These are phyloP conservation scores for Lepidochrysops patricia DNA, from an alignment of 2,888 invertebrate genomes.

Conservation along the genomic window DNA sequence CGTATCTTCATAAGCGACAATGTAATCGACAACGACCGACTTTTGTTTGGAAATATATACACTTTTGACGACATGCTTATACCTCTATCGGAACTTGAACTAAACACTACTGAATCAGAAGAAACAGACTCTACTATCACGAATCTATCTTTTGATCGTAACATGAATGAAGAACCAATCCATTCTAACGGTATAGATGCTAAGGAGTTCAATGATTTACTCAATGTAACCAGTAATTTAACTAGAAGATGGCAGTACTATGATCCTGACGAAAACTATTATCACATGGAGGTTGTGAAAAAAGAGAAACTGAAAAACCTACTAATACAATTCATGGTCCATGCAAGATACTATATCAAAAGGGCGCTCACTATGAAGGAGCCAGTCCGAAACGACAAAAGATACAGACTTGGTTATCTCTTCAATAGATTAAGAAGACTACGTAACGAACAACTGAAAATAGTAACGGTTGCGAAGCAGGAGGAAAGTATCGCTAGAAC, in stretches of 20 bases:
- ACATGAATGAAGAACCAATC: slow-evolving; percentile 13
- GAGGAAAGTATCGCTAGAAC: background rate
- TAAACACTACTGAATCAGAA: slow-evolving; percentile 11
- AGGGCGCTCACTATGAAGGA: slow-evolving; percentile 29
- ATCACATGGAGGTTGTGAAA: slow-evolving; percentile 13
- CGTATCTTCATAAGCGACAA: slow-evolving; percentile 20
- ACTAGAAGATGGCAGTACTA: slow-evolving; percentile 18
- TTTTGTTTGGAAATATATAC: slow-evolving; percentile 24
- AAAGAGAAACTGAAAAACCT: slow-evolving; percentile 17
- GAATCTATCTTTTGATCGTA: background rate
- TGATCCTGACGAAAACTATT: slow-evolving; percentile 19
- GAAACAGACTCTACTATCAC: background rate
- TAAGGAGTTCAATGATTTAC: slow-evolving; percentile 24
- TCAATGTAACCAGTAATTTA: slow-evolving; percentile 17
- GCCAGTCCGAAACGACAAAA: slow-evolving; percentile 26
- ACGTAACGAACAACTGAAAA: slow-evolving; percentile 32
- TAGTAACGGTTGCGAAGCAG: slow-evolving; percentile 7
- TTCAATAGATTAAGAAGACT: slow-evolving; percentile 37
- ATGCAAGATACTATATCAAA: slow-evolving; percentile 34
- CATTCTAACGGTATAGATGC: slow-evolving; percentile 17
- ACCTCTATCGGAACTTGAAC: slow-evolving; percentile 15
- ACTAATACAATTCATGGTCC: slow-evolving; percentile 30
- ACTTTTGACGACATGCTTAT: slow-evolving; percentile 25
- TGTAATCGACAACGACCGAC: slow-evolving; percentile 17
- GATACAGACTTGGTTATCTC: slow-evolving; percentile 39